Conservation (phyloP, 1,140 invertebrate species). For the Bombus superbus region DNA sequence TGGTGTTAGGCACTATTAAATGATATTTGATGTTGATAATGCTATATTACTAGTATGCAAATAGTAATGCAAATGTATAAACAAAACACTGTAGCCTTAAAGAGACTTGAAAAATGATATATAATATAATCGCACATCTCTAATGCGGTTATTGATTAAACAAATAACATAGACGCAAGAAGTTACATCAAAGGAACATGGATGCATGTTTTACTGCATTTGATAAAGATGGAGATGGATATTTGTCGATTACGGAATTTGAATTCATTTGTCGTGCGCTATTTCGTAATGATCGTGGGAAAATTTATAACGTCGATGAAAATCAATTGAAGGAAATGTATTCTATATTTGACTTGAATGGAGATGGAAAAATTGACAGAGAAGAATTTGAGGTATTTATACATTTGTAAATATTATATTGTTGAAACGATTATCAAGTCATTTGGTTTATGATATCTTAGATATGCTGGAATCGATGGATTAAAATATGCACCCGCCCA, state of each 20-base stretch:
- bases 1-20: not conserved
- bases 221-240: slow-evolving; percentile 93
- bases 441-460: slow-evolving; percentile 34
- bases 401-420: not conserved
- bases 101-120: not conserved
- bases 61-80: slow-evolving; percentile 5
- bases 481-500: slow-evolving; percentile 88
- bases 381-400: slow-evolving; percentile 88
- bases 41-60: not conserved
- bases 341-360: slow-evolving; percentile 90
- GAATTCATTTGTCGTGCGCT: slow-evolving; percentile 91
- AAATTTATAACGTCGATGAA: slow-evolving; percentile 91
- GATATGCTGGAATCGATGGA: slow-evolving; percentile 92
- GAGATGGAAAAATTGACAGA: slow-evolving; percentile 90
- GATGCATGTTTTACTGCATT: slow-evolving; percentile 94
- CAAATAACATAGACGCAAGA: slow-evolving; percentile 73
- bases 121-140: slow-evolving; percentile 34
- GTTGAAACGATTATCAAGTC: not conserved
- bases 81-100: not conserved
- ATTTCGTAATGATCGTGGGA: slow-evolving; percentile 93
- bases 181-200: slow-evolving; percentile 84
- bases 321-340: slow-evolving; percentile 90
- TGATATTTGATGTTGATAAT: not conserved
- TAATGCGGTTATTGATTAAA: slow-evolving; percentile 78
- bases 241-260: slow-evolving; percentile 90